Evolutionary conservation across 2,888 invertebrate genomes (phyloP), one percentile per base, ranked within the genome.

Genomic region (Pherbina coryleti): DNA sequence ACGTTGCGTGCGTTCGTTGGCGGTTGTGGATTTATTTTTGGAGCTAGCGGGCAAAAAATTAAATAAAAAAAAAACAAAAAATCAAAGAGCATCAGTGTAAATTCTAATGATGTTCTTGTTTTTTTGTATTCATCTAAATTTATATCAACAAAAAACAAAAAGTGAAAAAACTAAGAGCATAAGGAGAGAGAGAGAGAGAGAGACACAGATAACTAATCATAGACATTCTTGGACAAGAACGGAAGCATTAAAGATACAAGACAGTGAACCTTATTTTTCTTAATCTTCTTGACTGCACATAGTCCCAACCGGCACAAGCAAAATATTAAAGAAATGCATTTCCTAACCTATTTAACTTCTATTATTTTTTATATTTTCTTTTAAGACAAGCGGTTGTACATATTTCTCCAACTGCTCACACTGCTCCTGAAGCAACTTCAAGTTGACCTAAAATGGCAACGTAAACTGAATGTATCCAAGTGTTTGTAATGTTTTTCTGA

Each of bases 1-100:
- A 66, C 37, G 31, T 67, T 44, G 67, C 55, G 75, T 69, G 53
- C 51, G 55, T 66, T 22, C 49, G 44, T 67, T 67, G 37, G 67
- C 53, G 69, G 77, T 71, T 49, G 76, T 75, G 76, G 53, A 76
- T 78, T 78, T 72, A 78, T 78, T 80, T 79, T 79, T 79, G 78
- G 78, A 72, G 78, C 78, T 71, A 71, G 71, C 70, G 66, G 44
- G 55, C 51, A 19, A 44, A 44, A 44, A 44, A 44, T 11, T 2
- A 44, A 44, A 44, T 37, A 11, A 44, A 44, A 44, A 44, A 11
- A 44, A 11, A 2, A 44, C 11, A 37, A 8, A 55, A 57, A 57
- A 37, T 5, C 37, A 8, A 25, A 19, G 31, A 77, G 67, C 73
- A 76, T 72, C 67, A 69, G 73, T 73, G 73, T 72, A 76, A 64